Evolutionary conservation across 2,797 vertebrate species (phyloP).

Genomic region (Todus mexicanus): DNA sequence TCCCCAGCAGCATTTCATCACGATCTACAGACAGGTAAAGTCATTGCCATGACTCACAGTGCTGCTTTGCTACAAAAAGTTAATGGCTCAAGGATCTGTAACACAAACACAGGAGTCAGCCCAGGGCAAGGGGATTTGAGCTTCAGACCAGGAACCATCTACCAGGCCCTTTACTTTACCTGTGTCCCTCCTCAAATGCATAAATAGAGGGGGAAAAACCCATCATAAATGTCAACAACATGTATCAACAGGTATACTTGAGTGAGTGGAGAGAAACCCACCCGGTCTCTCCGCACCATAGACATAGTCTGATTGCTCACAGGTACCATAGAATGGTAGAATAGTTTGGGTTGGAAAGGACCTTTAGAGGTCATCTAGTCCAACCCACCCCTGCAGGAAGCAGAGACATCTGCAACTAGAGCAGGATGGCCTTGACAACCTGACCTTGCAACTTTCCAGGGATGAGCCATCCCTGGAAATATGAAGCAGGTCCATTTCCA

Average conservation of each 20-base stretch:
- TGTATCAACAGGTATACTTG: fast-evolving
- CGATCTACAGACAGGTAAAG: not conserved
- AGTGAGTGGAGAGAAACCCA: not conserved
- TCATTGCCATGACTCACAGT: not conserved
- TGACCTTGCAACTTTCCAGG: not conserved
- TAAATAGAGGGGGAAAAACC: not conserved
- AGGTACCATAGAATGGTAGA: not conserved
- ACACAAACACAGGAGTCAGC: not conserved
- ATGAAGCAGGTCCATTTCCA: not conserved
- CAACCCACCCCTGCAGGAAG: fast-evolving
- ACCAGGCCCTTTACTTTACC: not conserved
- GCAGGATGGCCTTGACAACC: too few species aligned
- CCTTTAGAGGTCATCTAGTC: not conserved
- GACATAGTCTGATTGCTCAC: not conserved
- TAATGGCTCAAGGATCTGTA: not conserved
- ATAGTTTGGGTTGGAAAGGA: not conserved
- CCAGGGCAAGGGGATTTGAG: not conserved
- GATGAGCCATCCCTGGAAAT: not conserved
- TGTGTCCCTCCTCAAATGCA: not conserved
- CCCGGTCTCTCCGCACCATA: not conserved
- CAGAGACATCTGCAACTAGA: not conserved
- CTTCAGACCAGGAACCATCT: not conserved
- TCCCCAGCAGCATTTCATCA: not conserved
- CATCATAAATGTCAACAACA: not conserved
- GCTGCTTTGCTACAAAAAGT: not conserved